Conservation (phyloP, 2,888 invertebrate genomes). For the Maniola hyperantus region DNA sequence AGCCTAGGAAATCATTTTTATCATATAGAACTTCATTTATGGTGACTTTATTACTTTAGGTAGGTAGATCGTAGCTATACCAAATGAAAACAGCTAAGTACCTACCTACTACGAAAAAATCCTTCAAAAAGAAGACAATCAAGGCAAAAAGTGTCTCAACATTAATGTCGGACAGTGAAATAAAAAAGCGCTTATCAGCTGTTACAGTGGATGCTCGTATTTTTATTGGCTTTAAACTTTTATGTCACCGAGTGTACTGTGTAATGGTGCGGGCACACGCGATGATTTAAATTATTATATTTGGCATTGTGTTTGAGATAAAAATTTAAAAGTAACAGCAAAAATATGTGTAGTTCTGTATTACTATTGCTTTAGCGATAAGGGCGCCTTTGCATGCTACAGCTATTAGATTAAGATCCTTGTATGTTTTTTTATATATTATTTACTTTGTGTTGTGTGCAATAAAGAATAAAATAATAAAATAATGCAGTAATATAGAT, state of each 20-base stretch:
- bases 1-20: no score
- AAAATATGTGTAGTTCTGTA: not conserved
- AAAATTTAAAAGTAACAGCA: not conserved
- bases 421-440: no score
- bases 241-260: slow-evolving; percentile 58
- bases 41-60: not conserved
- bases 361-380: not conserved
- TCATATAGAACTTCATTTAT: not conserved
- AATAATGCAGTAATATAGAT: not conserved
- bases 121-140: slow-evolving; percentile 33
- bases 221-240: slow-evolving; percentile 78
- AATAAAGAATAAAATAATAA: no score
- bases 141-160: slow-evolving; percentile 39
- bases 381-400: no score
- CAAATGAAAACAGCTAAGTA: not conserved
- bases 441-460: no score
- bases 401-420: no score
- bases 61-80: no score
- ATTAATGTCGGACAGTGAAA: slow-evolving; percentile 57
- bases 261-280: slow-evolving; percentile 30
- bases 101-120: slow-evolving; percentile 3
- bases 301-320: not conserved
- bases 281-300: not conserved
- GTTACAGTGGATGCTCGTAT: slow-evolving; percentile 62
- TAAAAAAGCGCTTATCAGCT: slow-evolving; percentile 77